Evolutionary conservation across 2,113 vertebrate genomes (phyloP), one percentile per base, ranked within the genome.

Genomic region (Myxocyprinus asiaticus): DNA sequence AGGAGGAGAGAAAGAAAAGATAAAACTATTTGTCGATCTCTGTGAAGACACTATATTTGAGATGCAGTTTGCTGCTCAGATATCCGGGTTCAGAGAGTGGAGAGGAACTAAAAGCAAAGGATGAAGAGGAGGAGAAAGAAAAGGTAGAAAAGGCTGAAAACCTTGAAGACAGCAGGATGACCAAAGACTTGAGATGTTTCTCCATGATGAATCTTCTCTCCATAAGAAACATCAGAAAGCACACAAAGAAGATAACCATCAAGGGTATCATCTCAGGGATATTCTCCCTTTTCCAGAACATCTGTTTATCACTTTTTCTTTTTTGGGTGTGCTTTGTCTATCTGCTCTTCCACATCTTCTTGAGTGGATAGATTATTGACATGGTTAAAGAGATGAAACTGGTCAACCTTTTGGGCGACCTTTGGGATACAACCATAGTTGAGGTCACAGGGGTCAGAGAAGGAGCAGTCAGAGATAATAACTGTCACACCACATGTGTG

Each of bases 41-140:
- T 99, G 97, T 14, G 96, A 99, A 82, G 97, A 99, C 84, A 99
- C 97, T 71, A 98, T 99, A 74, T 99, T 99, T 77, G 97, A 99
- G 89, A 99, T 99, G 97, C 96, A 99, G 45, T 92, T 99, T 74
- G 97, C 97, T 0, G 95, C 97, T 0, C 94, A 97, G 90, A 97
- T 99, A 82, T 99, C 92, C 92, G 15, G 90, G 80, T 50, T 87
- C 95, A 0, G 94, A 95, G 53, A 62, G 90, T 4, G 94, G 84
- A 0, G 96, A 96, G 85, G 91, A 94, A 47, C 89, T 86, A 0
- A 75, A 82, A 0, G 94, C 80, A 51, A 95, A 94, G 80, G 92
- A 94, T 50, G 94, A 93, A 61, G 90, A 93, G 44, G 92, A 94
- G 22, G 22, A 94, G 80, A 92, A 94, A 48, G 94, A 93, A 61